These are phyloP conservation scores for Apodemia duryi DNA, from an alignment of 2,888 invertebrate species.

Conservation along the genomic window DNA sequence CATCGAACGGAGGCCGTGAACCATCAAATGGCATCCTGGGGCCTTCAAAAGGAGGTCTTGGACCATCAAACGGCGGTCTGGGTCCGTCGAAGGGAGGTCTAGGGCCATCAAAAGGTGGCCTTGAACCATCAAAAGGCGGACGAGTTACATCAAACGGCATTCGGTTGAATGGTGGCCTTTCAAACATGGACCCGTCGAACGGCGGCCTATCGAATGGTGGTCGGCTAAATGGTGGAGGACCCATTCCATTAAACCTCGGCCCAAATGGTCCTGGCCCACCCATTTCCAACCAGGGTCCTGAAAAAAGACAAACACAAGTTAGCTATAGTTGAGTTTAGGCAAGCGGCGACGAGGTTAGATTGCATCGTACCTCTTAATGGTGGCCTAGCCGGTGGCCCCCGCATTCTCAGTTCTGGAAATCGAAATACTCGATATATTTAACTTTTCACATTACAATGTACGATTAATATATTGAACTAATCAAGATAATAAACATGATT, in stretches of 20 bases:
- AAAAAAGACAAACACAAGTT: slow-evolving; percentile 33
- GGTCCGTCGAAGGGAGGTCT: slow-evolving; percentile 44
- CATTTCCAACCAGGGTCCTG: slow-evolving; percentile 72
- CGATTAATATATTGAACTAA: background rate
- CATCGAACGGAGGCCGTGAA: slow-evolving; percentile 47
- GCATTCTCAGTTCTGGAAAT: slow-evolving; percentile 72
- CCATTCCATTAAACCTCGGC: slow-evolving; percentile 68
- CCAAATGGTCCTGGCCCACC: slow-evolving; percentile 51
- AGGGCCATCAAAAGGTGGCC: slow-evolving; percentile 43
- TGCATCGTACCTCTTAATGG: slow-evolving; percentile 58
- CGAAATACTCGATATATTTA: slow-evolving; percentile 37
- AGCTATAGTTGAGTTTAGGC: slow-evolving; percentile 2
- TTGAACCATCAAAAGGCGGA: slow-evolving; percentile 53
- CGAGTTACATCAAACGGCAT: slow-evolving; percentile 51
- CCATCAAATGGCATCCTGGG: slow-evolving; percentile 38
- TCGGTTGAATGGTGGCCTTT: slow-evolving; percentile 48
- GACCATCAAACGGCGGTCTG: slow-evolving; percentile 40
- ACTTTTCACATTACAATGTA: background rate
- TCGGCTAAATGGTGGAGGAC: slow-evolving; percentile 49
- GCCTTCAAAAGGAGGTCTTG: slow-evolving; percentile 36
- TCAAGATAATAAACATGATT: background rate
- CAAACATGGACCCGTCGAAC: slow-evolving; percentile 50
- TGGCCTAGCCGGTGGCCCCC: slow-evolving; percentile 59
- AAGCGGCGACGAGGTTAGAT: slow-evolving; percentile 16
- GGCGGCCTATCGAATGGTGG: slow-evolving; percentile 50